Conservation (phyloP, 2,888 invertebrate species). For the Zygaena filipendulae region DNA sequence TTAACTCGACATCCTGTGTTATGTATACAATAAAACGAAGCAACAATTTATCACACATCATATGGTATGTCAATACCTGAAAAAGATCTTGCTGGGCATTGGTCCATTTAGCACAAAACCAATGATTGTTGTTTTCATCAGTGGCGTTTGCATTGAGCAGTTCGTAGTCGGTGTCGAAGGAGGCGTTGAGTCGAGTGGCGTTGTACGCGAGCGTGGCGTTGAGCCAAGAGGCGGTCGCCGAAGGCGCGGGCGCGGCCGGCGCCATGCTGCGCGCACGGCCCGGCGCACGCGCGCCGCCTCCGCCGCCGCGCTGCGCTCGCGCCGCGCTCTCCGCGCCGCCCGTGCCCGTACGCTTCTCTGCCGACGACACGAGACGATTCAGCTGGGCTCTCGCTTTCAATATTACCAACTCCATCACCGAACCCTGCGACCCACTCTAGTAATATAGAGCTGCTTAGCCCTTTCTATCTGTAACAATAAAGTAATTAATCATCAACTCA, state of each 20-base stretch:
- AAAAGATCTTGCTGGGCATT: slow-evolving; percentile 84
- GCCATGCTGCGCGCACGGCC: slow-evolving; percentile 51
- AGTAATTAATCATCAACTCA: no score
- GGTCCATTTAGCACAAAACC: slow-evolving; percentile 81
- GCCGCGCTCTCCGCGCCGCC: slow-evolving; percentile 27
- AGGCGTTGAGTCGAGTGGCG: slow-evolving; percentile 60
- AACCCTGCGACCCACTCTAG: slow-evolving; percentile 35
- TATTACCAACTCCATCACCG: slow-evolving; percentile 72
- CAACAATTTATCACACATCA: no score
- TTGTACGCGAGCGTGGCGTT: slow-evolving; percentile 67
- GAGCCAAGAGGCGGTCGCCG: slow-evolving; percentile 57
- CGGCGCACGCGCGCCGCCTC: slow-evolving; percentile 37
- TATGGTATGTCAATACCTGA: slow-evolving; percentile 50
- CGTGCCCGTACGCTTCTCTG: slow-evolving; percentile 34
- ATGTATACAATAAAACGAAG: no score
- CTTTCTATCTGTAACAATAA: slow-evolving; percentile 31
- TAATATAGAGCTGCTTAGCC: slow-evolving; percentile 28
- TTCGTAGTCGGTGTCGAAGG: slow-evolving; percentile 62
- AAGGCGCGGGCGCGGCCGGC: slow-evolving; percentile 49
- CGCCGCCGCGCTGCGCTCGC: slow-evolving; percentile 18
- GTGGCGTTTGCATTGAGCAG: slow-evolving; percentile 54
- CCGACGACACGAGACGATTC: slow-evolving; percentile 67
- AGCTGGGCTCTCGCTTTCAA: slow-evolving; percentile 70
- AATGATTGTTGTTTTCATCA: slow-evolving; percentile 54
- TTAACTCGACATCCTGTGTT: no score